Evolutionary conservation across 2,113 vertebrate species (phyloP).

Genomic region (Hippolais icterina): DNA sequence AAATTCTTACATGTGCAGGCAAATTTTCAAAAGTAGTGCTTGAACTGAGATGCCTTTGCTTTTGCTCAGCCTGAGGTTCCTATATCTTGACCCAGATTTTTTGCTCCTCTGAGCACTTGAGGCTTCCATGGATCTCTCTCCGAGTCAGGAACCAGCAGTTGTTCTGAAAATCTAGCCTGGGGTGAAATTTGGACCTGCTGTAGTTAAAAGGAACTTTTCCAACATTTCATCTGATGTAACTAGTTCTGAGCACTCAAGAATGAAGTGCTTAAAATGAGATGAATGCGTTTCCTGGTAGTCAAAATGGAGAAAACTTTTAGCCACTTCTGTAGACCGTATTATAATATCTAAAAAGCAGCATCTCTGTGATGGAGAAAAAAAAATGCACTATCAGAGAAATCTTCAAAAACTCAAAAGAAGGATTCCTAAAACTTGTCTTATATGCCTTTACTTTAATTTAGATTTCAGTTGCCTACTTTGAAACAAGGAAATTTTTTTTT

Average conservation of each 20-base stretch:
- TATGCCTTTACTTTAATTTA: not conserved
- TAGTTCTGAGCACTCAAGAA: not conserved
- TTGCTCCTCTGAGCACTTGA: not conserved
- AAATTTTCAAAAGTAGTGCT: not conserved
- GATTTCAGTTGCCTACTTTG: not conserved
- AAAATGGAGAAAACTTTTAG: not conserved
- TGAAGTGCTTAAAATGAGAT: constrained; percentile 2
- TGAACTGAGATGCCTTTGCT: not conserved
- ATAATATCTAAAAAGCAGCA: not conserved
- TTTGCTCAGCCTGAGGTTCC: not conserved
- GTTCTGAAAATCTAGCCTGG: not conserved
- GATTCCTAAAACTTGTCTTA: not conserved
- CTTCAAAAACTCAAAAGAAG: not conserved
- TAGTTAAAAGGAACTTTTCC: not conserved
- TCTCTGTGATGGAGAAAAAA: not conserved
- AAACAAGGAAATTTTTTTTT: not conserved
- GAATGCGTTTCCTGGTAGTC: not conserved
- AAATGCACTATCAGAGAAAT: not conserved
- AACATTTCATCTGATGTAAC: not conserved
- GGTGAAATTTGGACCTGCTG: not conserved
- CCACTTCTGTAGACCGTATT: not conserved
- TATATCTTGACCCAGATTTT: not conserved
- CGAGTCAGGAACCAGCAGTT: not conserved
- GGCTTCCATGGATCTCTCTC: not conserved
- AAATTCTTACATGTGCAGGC: not conserved